Evolutionary conservation across 2,888 invertebrate genomes (phyloP), one percentile per base, ranked within the genome.

Genomic region (Clusia tigrina): DNA sequence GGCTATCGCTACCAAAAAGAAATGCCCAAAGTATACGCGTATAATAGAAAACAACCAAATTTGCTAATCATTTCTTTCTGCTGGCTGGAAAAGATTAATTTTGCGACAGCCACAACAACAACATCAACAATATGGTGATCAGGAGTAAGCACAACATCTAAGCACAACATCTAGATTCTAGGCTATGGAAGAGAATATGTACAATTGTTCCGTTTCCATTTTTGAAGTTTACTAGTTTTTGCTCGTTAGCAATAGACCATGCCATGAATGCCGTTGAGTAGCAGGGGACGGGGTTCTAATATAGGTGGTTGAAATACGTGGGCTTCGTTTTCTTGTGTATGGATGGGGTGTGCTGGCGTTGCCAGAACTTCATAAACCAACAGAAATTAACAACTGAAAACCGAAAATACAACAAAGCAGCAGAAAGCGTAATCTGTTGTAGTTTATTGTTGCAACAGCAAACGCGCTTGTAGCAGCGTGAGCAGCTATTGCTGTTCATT

Each of bases 211-310:
- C 62, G 66, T 77, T 74, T 76, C 72, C 73, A 77, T 71, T 77
- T 79, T 77, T 73, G 74, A 73, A 72, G 77, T 78, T 78, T 78
- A 79, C 78, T 78, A 80, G 81, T 81, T 80, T 80, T 81, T 80
- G 82, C 82, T 80, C 82, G 82, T 80, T 80, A 81, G 78, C 76
- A 73, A n/a, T n/a, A n/a, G n/a, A n/a, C n/a, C 42, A 53, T 42
- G 42, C 46, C 53, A 57, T 17, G 22, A 57, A 42, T 42, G 10
- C 42, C 9, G 42, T n/a, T 15, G 42, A 15, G 42, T 10, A 10
- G 42, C 15, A 15, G 42, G 42, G 42, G 42, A 3, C 2, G 42
- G 10, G 10, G 42, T 42, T 17, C 10, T 15, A 15, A 42, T 5
- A 17, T 3, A 42, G 42, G 42, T 42, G 42, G 42, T 17, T 17